Evolutionary conservation across 2,888 invertebrate genomes (phyloP), one percentile per base, ranked within the genome.

Genomic region (Caenorhabditis angaria): DNA sequence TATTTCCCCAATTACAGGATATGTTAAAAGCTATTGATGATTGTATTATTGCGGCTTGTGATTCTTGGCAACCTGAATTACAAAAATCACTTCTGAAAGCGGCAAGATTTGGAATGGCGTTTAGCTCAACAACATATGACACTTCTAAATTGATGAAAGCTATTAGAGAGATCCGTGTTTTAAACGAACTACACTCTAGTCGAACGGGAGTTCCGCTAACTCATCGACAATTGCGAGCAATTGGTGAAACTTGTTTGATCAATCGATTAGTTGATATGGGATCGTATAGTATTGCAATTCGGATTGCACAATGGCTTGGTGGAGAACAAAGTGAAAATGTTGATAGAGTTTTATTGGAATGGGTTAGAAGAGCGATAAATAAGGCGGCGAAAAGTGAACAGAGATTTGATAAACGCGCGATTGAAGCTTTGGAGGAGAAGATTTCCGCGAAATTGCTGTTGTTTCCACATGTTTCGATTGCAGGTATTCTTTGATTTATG

Each of bases 391-490:
- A 67, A 1, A 64, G 55, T 18, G 59, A 60, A 51, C 61, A 69
- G 41, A 50, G 53, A 20, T 70, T 67, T 53, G 75, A 77, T 29
- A 56, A 48, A 27, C 54, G 58, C n/a, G 74, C 76, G 25, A 51
- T 78, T 62, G 72, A 70, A 22, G 67, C 64, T 2, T 41, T 82
- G 48, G 80, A 82, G 32, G 68, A 68, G 50, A 74, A 73, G 53
- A 76, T 82, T 20, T 73, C 78, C 3, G 41, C 60, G 6, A 78
- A 80, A 60, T 27, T 82, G 35, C 54, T 66, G 0, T 66, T 74
- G 28, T 82, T 70, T 51, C 80, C 82, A 14, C 80, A 82, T 65
- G 78, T 82, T 8, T 78, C 80, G 0, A 78, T 80, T 32, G 77
- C 80, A 12, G 78, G 78, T 78, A n/a, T n/a, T n/a, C n/a, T n/a